phyloP scores from a whole-genome alignment of 2,888 invertebrate species.

The Strigamia maritima region DNA sequence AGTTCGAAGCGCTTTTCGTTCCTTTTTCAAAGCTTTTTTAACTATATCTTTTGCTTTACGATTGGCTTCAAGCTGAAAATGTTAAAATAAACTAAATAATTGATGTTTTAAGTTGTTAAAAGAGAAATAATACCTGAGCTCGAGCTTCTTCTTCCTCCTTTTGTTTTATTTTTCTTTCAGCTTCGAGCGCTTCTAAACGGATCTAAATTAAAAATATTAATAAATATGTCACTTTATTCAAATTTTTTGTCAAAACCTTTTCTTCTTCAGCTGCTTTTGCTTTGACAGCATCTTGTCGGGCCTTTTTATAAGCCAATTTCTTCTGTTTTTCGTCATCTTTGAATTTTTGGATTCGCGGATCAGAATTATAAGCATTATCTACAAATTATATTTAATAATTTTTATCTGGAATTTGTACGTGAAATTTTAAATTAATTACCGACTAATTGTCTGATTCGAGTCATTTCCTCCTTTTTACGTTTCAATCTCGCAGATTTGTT shows the following conservation, averaged over 20 bases:
- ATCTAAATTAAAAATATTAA: constrained; percentile 39
- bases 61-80: constrained; percentile 67
- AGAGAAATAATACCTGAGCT: constrained; percentile 49
- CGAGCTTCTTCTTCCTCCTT: constrained; percentile 60
- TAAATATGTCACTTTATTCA: background rate
- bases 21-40: constrained; percentile 82
- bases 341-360: constrained; percentile 87
- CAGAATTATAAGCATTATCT: constrained; percentile 88
- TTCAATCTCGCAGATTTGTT: constrained; percentile 90
- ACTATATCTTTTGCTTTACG: constrained; percentile 80
- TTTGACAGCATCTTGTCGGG: constrained; percentile 61
- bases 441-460: constrained; percentile 81
- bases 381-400: constrained; percentile 20
- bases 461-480: constrained; percentile 95
- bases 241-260: constrained; percentile 54
- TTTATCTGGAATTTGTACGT: background rate
- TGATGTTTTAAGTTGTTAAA: no score
- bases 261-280: constrained; percentile 83
- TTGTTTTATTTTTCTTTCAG: constrained; percentile 64
- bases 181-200: constrained; percentile 54
- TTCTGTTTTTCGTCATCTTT: constrained; percentile 90
- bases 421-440: constrained; percentile 48
- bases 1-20: constrained; percentile 75
- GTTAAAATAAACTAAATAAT: background rate
- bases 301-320: constrained; percentile 82